Base-by-base conservation (phyloP, 1,140 invertebrate genomes). In the Colletes gigas region DNA sequence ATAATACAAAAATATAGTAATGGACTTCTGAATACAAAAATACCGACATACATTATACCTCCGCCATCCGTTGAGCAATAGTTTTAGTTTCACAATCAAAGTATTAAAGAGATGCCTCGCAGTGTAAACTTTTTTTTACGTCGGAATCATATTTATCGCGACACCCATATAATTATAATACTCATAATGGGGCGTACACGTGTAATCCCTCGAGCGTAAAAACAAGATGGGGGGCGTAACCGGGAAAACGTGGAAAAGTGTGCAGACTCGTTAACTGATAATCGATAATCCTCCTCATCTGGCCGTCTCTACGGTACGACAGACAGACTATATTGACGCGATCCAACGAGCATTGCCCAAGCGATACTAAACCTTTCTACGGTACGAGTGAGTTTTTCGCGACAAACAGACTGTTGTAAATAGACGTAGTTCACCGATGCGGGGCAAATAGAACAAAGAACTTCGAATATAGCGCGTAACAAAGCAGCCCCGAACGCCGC, bases 241-340 rank as follows among this genome's bases (percentile, higher is more conserved):
- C 68, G 57, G 57, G 66, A 17, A 69, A 73, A 52, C 39, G 62
- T 10, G 81, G 17, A 63, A 52, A 78, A 63, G 55, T 72, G 59
- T 69, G 78, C 57, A 69, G 77, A 74, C 60, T 50, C 55, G 77
- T 70, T 84, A 83, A 81, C 78, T 81, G 78, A 84, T 81, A 85
- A 81, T 84, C 77, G 77, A 57, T 81, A 83, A 76, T 41, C 67
- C 73, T 41, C 67, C 73, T 81, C 52, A 57, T 73, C 70, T 65
- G 41, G 14, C 52, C 55, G 41, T 15, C 19, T 7, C 19, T 19
- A 41, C 60, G 47, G 14, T 41, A 69, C 44, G 66, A 81, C 30
- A 21, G 75, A 85, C 67, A 63, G 62, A 63, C 84, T 84, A 85
- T 85, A 85, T 84, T 66, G 78, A 81, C 68, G 57, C 72, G 67